Evolutionary conservation across 2,797 vertebrate species (phyloP), one percentile per base, ranked within the genome.

Genomic region (Melanogrammus aeglefinus): DNA sequence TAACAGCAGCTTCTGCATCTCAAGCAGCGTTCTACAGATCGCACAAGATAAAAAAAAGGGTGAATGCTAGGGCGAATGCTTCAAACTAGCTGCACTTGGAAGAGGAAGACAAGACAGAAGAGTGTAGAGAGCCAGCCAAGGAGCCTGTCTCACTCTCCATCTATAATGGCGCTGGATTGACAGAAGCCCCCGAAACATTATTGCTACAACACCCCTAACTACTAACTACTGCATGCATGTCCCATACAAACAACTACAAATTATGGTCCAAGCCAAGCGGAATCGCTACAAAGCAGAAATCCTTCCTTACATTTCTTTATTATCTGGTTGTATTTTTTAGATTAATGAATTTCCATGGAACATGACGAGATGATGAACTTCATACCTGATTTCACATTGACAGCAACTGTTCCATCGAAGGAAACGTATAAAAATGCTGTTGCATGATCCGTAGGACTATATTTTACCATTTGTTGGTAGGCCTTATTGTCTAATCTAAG

Each of bases 21-120:
- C 82, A 79, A 63, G 57, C 81, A 83, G 89, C 85, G 82, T 87
- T 90, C 82, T 84, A 24, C 77, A 79, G 90, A 86, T 86, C 80
- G 90, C 88, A 88, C 88, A 93, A 93, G 93, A 90, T 88, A 88
- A 89, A 66, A 93, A 92, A 93, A 13, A 94, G 88, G 91, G 86
- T 90, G 93, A 84, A 33, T 84, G 84, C 87, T 88, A 8, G 87
- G 87, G 86, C 82, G 92, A 94, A 91, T 83, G 89, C 87, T 79
- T 21, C 47, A 57, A 1, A 7, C 47, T 63, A 63, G 57, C 57
- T 63, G 57, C 8, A 21, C 57, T n/a, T 18, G 47, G 47, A 63
- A 7, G 57, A 63, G 57, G 57, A 8, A 63, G 57, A 63, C 57
- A 63, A n/a, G 57, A n/a, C 57, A 24, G 57, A 63, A 24, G 57